Evolutionary conservation across 1,140 invertebrate genomes (phyloP).

Genomic region (Dolichoris vasculosae): DNA sequence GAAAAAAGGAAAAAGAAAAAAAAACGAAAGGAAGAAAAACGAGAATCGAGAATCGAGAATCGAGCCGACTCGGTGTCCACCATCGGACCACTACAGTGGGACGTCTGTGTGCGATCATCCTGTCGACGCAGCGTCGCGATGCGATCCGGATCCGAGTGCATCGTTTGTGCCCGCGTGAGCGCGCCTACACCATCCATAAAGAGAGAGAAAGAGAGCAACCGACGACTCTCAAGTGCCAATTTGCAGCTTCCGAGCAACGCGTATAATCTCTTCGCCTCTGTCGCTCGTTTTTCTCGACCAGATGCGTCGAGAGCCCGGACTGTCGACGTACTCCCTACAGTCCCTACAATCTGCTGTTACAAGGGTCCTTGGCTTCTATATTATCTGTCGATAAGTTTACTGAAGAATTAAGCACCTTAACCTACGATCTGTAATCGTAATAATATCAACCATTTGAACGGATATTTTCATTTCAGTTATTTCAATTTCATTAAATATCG

Average conservation of each 20-base stretch:
- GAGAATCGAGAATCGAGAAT: not conserved
- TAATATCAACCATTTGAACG: too few relatives aligned
- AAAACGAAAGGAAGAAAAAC: not conserved
- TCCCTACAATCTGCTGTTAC: too few relatives aligned
- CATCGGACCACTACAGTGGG: conserved; percentile 48
- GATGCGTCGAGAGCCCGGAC: conserved; percentile 8
- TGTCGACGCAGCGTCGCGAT: too few relatives aligned
- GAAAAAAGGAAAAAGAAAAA: not conserved
- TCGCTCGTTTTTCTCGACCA: not conserved
- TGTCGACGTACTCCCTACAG: not conserved
- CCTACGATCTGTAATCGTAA: not conserved
- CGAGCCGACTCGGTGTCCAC: not conserved
- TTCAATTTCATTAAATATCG: too few relatives aligned
- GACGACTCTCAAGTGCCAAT: conserved; percentile 50
- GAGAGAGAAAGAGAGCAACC: not conserved
- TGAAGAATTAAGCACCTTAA: not conserved
- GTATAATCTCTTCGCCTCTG: conserved; percentile 49
- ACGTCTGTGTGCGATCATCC: conserved; percentile 51
- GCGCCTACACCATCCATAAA: not conserved
- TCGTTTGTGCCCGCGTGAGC: conserved; percentile 55
- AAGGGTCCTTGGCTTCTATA: not conserved
- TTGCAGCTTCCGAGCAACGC: conserved; percentile 47
- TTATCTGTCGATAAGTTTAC: not conserved
- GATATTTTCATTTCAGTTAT: not conserved
- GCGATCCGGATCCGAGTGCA: not conserved